Conservation (phyloP, 2,888 invertebrate species). For the Drosophila tripunctata region DNA sequence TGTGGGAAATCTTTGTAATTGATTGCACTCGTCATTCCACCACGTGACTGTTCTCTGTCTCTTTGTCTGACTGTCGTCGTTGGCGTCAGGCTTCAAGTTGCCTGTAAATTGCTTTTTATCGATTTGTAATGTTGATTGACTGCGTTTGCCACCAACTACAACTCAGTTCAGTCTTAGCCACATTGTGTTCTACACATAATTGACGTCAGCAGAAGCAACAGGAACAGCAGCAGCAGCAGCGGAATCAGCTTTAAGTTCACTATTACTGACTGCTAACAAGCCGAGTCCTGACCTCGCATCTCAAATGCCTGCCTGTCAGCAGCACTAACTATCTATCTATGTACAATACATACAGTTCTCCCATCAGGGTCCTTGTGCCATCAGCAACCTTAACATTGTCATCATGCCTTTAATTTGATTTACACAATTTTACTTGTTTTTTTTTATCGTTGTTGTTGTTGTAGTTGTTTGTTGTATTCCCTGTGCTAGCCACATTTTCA, state of each 20-base stretch:
- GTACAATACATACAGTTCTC: background rate
- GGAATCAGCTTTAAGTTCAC: slow-evolving; percentile 40
- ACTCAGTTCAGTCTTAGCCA: slow-evolving; percentile 48
- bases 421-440: slow-evolving; percentile 78
- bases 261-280: slow-evolving; percentile 28
- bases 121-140: slow-evolving; percentile 66
- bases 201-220: slow-evolving; percentile 51
- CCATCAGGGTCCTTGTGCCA: slow-evolving; percentile 50
- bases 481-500: slow-evolving; percentile 24
- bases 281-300: slow-evolving; percentile 9
- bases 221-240: slow-evolving; percentile 7
- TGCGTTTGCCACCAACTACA: slow-evolving; percentile 25
- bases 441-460: background rate
- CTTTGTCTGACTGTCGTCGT: slow-evolving; percentile 40
- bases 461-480: background rate
- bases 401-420: slow-evolving; percentile 80
- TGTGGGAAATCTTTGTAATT: slow-evolving; percentile 77
- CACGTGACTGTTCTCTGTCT: no score
- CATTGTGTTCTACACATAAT: slow-evolving; percentile 57
- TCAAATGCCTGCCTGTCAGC: slow-evolving; percentile 22
- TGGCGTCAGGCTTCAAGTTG: slow-evolving; percentile 41
- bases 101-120: slow-evolving; percentile 74
- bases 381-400: slow-evolving; percentile 75
- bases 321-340: slow-evolving; percentile 1
- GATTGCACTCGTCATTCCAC: slow-evolving; percentile 72